Conservation (phyloP, 2,888 invertebrate species). For the Drosophila algonquin region DNA sequence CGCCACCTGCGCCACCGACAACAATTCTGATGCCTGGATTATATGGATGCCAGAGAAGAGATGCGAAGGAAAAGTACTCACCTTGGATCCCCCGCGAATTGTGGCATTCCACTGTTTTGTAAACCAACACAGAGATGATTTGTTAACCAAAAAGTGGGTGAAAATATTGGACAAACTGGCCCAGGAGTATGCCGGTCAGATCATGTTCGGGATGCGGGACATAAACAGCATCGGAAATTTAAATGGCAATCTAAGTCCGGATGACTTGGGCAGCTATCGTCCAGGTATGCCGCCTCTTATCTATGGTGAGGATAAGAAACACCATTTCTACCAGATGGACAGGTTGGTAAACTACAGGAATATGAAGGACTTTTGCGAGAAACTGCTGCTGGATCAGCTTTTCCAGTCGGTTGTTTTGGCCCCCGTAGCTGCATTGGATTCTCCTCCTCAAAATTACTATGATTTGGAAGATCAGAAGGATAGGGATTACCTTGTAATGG, state of each 20-base stretch:
- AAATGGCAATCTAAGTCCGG: conserved; percentile 5
- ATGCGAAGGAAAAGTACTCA: background rate
- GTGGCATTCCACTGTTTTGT: conserved; percentile 36
- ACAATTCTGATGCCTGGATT: conserved; percentile 17
- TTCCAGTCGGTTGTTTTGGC: too few species aligned
- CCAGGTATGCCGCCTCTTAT: conserved; percentile 45
- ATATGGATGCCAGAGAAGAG: conserved; percentile 5
- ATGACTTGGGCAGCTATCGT: conserved; percentile 43
- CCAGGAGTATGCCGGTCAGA: conserved; percentile 26
- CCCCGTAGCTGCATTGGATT: too few species aligned
- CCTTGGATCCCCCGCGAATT: conserved; percentile 10
- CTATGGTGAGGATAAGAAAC: conserved; percentile 38
- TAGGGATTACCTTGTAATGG: conserved; percentile 40
- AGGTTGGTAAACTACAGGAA: conserved; percentile 51
- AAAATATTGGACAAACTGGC: conserved; percentile 27
- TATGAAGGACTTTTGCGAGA: conserved; percentile 52
- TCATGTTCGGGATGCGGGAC: conserved; percentile 34
- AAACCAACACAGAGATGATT: conserved; percentile 1
- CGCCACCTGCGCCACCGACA: background rate
- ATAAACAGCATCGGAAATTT: conserved; percentile 34
- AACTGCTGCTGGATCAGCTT: conserved; percentile 16
- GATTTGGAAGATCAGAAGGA: conserved; percentile 14
- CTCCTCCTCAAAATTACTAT: conserved; percentile 31
- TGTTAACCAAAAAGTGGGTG: conserved; percentile 31
- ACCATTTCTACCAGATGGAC: conserved; percentile 46